Conservation (phyloP, 2,113 vertebrate genomes). For the Oreocharis arfaki region DNA sequence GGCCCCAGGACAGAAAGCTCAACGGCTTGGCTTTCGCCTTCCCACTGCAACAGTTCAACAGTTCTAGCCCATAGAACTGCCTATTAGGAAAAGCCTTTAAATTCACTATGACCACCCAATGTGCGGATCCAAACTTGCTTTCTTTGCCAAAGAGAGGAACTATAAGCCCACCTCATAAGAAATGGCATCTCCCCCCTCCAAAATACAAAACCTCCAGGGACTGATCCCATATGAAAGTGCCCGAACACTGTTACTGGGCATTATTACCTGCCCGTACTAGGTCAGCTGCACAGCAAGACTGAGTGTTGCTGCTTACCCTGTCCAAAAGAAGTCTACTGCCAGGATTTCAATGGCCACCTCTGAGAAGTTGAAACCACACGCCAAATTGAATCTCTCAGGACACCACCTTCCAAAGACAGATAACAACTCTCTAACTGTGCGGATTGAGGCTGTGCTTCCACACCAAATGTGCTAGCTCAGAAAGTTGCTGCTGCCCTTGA, state of each 20-base stretch:
- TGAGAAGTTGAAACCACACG: not conserved
- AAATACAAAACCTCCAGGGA: not conserved
- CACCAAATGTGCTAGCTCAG: not conserved
- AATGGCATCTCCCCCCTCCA: not conserved
- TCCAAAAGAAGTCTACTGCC: not conserved
- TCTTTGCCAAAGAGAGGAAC: not conserved
- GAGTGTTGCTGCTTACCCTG: not conserved
- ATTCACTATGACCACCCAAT: too few species aligned
- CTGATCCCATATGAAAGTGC: not conserved
- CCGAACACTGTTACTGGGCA: not conserved
- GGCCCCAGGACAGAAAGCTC: not conserved
- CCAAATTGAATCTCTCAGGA: not conserved
- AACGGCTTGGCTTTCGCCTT: not conserved
- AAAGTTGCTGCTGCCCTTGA: not conserved
- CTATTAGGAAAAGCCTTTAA: too few species aligned
- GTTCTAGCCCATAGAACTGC: not conserved
- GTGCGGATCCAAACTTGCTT: not conserved
- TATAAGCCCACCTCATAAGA: not conserved
- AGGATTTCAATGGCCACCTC: not conserved
- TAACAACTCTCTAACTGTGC: not conserved
- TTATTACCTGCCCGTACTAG: too few species aligned
- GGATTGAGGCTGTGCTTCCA: not conserved
- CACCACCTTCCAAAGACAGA: not conserved
- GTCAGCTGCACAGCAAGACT: not conserved
- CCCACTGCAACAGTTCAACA: not conserved